A percentile compares a stretch with the other conserved stretches of the same genome.
These are phyloP conservation scores for Drymonia ruficornis DNA, from an alignment of 2,888 invertebrate species.

Conservation along the genomic window DNA sequence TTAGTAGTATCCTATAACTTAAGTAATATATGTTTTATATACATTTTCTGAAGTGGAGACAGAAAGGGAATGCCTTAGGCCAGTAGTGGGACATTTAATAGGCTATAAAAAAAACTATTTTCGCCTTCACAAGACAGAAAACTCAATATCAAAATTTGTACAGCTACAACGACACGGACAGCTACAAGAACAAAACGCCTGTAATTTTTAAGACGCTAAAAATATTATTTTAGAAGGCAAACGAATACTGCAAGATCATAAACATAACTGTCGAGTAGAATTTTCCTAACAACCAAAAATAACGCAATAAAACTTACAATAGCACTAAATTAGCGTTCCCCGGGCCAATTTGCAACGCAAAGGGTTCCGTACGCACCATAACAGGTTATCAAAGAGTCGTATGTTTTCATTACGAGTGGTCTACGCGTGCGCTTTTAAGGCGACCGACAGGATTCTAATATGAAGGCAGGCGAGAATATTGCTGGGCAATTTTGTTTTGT, in stretches of 20 bases:
- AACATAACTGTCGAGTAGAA: conserved; percentile 11
- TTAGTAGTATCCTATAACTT: too few relatives aligned
- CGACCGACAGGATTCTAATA: conserved; percentile 39
- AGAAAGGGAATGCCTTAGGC: too few relatives aligned
- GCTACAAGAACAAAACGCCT: too few relatives aligned
- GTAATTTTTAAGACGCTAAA: too few relatives aligned
- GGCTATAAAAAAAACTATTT: too few relatives aligned
- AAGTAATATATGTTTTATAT: too few relatives aligned
- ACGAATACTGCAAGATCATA: background rate
- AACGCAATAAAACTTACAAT: conserved; percentile 55
- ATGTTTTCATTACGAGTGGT: conserved; percentile 73
- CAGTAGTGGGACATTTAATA: too few relatives aligned
- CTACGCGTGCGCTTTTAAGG: conserved; percentile 55
- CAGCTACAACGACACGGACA: too few relatives aligned
- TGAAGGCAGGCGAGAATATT: conserved; percentile 12
- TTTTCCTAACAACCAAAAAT: conserved; percentile 26
- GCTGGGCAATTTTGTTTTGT: conserved; percentile 26
- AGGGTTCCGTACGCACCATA: conserved; percentile 66
- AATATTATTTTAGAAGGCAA: too few relatives aligned
- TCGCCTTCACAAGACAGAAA: too few relatives aligned
- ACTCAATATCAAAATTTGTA: too few relatives aligned
- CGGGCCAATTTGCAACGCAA: conserved; percentile 63
- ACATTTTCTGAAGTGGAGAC: too few relatives aligned
- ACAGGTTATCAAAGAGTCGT: conserved; percentile 80
- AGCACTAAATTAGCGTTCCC: conserved; percentile 59